Conservation (phyloP, 2,113 vertebrate genomes). For the Fregata magnificens region DNA sequence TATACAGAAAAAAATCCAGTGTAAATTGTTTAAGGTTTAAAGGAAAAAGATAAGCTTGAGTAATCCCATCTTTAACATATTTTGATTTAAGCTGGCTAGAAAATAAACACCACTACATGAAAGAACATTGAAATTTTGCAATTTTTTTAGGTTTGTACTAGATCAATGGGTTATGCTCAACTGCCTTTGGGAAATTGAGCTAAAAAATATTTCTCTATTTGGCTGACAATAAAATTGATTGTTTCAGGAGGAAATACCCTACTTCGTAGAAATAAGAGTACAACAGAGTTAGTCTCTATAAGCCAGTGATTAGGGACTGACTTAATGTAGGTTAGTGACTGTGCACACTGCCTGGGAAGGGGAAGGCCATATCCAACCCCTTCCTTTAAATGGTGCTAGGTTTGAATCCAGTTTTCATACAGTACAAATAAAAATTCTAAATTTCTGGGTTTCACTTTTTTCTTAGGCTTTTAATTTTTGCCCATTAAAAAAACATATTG, state of each 20-base stretch:
- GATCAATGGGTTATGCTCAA: neutral
- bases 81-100: neutral
- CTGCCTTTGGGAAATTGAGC: neutral
- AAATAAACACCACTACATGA: neutral
- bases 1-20: neutral
- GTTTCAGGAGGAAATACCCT: neutral
- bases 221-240: neutral
- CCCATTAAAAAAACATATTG: accelerated
- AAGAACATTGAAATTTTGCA: neutral
- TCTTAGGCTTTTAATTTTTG: neutral
- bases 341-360: neutral
- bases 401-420: neutral
- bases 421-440: neutral
- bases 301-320: neutral
- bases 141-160: neutral
- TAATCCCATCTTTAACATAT: neutral
- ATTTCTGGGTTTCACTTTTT: neutral
- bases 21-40: neutral
- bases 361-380: neutral
- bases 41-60: neutral
- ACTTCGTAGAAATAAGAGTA: neutral
- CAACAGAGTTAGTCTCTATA: neutral
- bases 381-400: neutral
- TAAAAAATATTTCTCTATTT: neutral
- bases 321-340: neutral